Conservation (phyloP, 1,140 invertebrate genomes). For the Monomorium pharaonis region DNA sequence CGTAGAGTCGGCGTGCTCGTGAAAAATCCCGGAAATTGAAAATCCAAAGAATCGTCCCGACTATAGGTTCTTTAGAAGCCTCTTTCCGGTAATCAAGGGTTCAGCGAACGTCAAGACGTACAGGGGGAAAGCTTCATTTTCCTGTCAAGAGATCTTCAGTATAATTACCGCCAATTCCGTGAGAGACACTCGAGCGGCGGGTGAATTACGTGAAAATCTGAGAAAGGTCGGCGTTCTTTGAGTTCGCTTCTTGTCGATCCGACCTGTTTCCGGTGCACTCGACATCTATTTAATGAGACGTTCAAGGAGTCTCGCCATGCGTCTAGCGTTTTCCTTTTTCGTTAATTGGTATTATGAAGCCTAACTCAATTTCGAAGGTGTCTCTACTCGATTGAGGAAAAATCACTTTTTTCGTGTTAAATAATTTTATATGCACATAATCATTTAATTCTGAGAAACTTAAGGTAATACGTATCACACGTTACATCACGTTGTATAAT, state of each 20-base stretch:
- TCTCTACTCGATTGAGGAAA: background rate
- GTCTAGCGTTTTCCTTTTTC: background rate
- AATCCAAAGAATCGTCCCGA: constrained; percentile 2
- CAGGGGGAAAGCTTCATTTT: constrained; percentile 55
- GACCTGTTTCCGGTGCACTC: constrained; percentile 55
- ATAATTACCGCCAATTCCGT: constrained; percentile 45
- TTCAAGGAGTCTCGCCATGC: constrained; percentile 22
- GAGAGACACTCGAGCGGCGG: constrained; percentile 12
- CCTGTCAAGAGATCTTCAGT: constrained; percentile 27
- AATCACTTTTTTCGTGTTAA: background rate
- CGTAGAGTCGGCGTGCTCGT: background rate
- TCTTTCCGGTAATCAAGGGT: constrained; percentile 53
- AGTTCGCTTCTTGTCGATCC: background rate
- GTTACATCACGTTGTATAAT: background rate
- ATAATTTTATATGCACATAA: background rate
- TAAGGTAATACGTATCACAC: too few relatives aligned
- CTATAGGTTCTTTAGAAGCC: background rate
- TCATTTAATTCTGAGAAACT: too few relatives aligned
- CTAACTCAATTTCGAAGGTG: background rate
- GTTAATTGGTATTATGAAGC: background rate
- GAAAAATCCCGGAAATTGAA: constrained; percentile 25
- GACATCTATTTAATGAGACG: constrained; percentile 5
- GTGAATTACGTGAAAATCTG: constrained; percentile 44
- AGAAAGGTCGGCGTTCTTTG: constrained; percentile 61
- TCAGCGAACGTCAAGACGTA: constrained; percentile 32